These are phyloP conservation scores for Phasia obesa DNA, from an alignment of 2,888 invertebrate species.

Conservation along the genomic window DNA sequence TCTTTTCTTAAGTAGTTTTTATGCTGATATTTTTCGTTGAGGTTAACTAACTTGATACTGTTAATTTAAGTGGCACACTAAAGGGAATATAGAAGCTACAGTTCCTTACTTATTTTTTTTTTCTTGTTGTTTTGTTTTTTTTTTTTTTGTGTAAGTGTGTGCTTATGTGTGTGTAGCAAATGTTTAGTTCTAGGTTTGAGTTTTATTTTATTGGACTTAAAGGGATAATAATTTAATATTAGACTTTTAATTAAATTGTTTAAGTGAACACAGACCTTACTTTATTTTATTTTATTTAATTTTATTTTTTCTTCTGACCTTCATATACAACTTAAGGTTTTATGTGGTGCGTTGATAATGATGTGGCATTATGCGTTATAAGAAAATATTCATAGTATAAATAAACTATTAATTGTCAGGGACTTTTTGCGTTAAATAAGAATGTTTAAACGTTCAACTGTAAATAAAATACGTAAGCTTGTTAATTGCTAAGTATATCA, in stretches of 20 bases:
- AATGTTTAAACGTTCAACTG: background rate
- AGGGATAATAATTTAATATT: constrained; percentile 67
- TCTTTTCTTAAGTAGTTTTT: background rate
- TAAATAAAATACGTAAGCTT: background rate
- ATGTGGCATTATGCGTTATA: constrained; percentile 1
- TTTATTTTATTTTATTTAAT: background rate
- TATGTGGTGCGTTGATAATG: constrained; percentile 32
- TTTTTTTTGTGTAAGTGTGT: constrained; percentile 11
- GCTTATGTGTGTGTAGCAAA: constrained; percentile 13
- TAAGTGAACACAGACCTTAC: constrained; percentile 38
- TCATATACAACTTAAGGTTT: constrained; percentile 31
- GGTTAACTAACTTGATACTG: constrained; percentile 50
- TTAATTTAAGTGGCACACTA: constrained; percentile 62
- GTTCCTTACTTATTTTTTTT: constrained; percentile 23
- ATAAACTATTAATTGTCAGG: constrained; percentile 19
- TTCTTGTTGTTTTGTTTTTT: constrained; percentile 1
- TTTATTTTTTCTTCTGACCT: constrained; percentile 40
- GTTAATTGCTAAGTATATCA: too few relatives aligned
- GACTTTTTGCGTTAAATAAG: background rate
- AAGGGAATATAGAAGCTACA: constrained; percentile 57
- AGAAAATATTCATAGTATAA: constrained; percentile 5
- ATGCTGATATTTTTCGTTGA: background rate
- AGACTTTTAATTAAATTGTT: constrained; percentile 63
- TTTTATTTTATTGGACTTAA: constrained; percentile 51
- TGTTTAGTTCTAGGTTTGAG: constrained; percentile 5